Base-by-base conservation (phyloP, 53 echinoderm and acorn worm species). In the Arbacia lixula region DNA sequence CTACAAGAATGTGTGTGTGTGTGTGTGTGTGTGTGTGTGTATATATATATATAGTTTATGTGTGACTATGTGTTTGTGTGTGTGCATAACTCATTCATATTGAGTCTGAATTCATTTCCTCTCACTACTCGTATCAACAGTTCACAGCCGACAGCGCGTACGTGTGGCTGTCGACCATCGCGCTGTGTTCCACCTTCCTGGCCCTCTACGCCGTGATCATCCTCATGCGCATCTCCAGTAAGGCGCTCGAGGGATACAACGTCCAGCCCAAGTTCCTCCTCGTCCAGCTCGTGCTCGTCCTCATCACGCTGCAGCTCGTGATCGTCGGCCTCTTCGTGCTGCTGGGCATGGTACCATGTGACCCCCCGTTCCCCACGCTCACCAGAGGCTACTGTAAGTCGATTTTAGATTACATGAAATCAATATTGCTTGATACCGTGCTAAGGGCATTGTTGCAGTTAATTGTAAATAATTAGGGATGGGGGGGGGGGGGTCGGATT, bases 141-240 rank as follows among this genome's bases (percentile, higher is more conserved):
- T 63, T 81, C 8, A 51, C 82, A 8, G 6, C 24, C 28, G 82
- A 81, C 64, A 81, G 82, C n/a, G 82, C 82, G 2, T 63, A 63
- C 63, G 63, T 62, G 30, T 81, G 82, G 82, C 52, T 81, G 42
- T 19, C 63, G 3, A 10, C 20, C 25, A 64, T 63, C 50, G 63
- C 63, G 2, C 46, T 64, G 42, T 40, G 41, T 25, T 79, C 79
- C 41, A 32, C 88, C 46, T 57, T 95, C 17, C 42, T 92, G 9
- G 92, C 92, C 61, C 78, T 95, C 58, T 90, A 87, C 78, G 95
- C 92, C 22, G 80, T 92, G 71, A 88, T 90, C 52, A 90, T 95
- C 55, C 74, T 95, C 77, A 76, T 95, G 35, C 83, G 78, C 11
- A 88, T 88, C 68, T 88, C 90, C 46, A 76, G 76, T 34, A 86